Evolutionary conservation across 2,888 invertebrate genomes (phyloP).

Genomic region (Chrysolina haemoptera): DNA sequence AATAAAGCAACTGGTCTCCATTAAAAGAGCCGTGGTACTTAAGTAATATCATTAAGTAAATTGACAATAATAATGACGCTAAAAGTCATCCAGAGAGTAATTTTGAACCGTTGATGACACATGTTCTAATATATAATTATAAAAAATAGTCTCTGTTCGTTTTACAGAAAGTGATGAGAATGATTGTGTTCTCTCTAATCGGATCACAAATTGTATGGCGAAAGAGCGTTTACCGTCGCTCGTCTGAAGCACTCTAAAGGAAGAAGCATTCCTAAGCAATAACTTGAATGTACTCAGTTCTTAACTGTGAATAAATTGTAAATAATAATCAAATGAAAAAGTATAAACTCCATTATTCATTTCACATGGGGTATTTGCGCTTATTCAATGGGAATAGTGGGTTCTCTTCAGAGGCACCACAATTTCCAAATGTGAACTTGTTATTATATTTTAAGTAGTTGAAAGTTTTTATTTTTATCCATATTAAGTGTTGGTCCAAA

Average conservation of each 20-base stretch:
- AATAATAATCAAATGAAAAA: constrained; percentile 27
- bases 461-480: constrained; percentile 42
- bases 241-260: too few species aligned
- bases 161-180: constrained; percentile 39
- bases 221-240: constrained; percentile 53
- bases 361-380: constrained; percentile 16
- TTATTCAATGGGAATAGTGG: constrained; percentile 6
- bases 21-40: constrained; percentile 47
- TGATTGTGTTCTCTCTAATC: constrained; percentile 52
- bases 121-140: constrained; percentile 49
- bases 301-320: constrained; percentile 19
- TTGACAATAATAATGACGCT: constrained; percentile 52
- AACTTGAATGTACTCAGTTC: neutral
- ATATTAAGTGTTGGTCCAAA: constrained; percentile 49
- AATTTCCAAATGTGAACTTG: constrained; percentile 44
- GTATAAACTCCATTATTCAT: neutral
- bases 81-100: constrained; percentile 48
- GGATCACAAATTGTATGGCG: constrained; percentile 46
- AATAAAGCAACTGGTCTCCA: constrained; percentile 48
- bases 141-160: constrained; percentile 48
- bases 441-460: constrained; percentile 42
- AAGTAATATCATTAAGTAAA: constrained; percentile 53
- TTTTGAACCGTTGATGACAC: constrained; percentile 50
- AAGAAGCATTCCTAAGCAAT: constrained; percentile 22
- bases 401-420: constrained; percentile 35